Evolutionary conservation across 2,797 vertebrate genomes (phyloP), one percentile per base, ranked within the genome.

Genomic region (Vultur gryphus): DNA sequence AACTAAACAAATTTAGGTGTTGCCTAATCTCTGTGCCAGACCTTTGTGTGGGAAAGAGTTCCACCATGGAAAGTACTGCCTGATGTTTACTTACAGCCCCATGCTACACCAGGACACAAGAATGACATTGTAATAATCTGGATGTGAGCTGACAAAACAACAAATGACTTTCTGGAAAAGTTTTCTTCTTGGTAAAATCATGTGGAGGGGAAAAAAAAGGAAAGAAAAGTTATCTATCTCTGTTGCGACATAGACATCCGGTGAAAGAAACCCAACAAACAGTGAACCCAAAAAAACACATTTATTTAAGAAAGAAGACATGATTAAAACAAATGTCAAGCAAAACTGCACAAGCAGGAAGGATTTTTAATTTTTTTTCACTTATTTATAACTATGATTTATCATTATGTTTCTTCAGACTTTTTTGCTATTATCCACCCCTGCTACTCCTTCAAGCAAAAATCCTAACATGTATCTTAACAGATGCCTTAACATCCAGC

Each of bases 171-270:
- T 37, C 17, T 18, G 13, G 8, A 57, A 83, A 84, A n/a, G 7
- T 2, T 62, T 59, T 67, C 16, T 41, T 66, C 8, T 19, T 41
- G 10, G 10, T 54, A 75, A 81, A 77, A 48, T 29, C 21, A 58
- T 17, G 4, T 35, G 1, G 4, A 65, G 16, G 3, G 7, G 14
- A 16, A 19, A 21, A 66, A 71, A 18, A n/a, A 7, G 3, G 4
- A 17, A 66, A 55, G 4, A 35, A 44, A 84, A 35, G 3, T 23
- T 77, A 39, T 29, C 21, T 24, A 3, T 33, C 15, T 67, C 19
- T 31, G 7, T 48, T 29, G 23, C 7, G 55, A 41, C 8, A 57
- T 3, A 51, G 46, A 52, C 3, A 33, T 69, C 21, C 29, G 51
- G 9, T 48, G 37, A 66, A 73, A 81, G 35, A 73, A 64, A 35